These are phyloP conservation scores for Brachionus manjavacas DNA, from an alignment of 1,140 invertebrate genomes.

Conservation along the genomic window DNA sequence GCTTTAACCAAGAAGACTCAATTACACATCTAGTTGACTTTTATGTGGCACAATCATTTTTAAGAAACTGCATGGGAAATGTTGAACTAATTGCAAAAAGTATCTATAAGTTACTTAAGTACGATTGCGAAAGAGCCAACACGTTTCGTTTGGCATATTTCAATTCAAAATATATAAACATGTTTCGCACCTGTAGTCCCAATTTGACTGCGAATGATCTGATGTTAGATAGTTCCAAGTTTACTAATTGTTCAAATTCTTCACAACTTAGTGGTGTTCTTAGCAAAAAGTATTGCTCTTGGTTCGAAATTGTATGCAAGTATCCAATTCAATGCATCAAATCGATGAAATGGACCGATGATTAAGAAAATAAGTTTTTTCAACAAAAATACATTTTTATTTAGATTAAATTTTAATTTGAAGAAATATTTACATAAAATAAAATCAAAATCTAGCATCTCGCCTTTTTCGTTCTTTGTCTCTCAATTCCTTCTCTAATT, in stretches of 20 bases:
- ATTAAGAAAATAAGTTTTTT: background rate
- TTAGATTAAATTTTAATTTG: background rate
- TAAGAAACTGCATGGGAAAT: constrained; percentile 27
- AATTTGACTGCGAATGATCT: constrained; percentile 27
- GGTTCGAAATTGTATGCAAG: constrained; percentile 37
- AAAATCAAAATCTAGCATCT: constrained; percentile 31
- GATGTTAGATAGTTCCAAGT: background rate
- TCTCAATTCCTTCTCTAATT: constrained; percentile 66
- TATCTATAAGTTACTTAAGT: constrained; percentile 18
- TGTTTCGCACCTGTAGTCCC: constrained; percentile 5
- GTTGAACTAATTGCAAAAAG: constrained; percentile 27
- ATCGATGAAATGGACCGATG: constrained; percentile 13
- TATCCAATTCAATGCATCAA: constrained; percentile 25
- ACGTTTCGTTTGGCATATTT: constrained; percentile 29
- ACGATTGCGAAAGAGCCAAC: constrained; percentile 31
- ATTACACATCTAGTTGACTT: constrained; percentile 21
- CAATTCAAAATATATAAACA: constrained; percentile 39
- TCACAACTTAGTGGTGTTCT: background rate
- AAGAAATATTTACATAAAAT: background rate
- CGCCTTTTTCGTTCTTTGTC: constrained; percentile 14
- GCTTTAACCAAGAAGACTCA: constrained; percentile 30
- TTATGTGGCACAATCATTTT: constrained; percentile 26
- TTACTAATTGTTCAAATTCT: constrained; percentile 12
- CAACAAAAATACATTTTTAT: too few species aligned
- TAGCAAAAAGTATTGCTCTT: constrained; percentile 35